Percentiles rank a stretch among this genome's conserved stretches.
Conservation (phyloP, 2,888 invertebrate species). For the Crioceris asparagi region DNA sequence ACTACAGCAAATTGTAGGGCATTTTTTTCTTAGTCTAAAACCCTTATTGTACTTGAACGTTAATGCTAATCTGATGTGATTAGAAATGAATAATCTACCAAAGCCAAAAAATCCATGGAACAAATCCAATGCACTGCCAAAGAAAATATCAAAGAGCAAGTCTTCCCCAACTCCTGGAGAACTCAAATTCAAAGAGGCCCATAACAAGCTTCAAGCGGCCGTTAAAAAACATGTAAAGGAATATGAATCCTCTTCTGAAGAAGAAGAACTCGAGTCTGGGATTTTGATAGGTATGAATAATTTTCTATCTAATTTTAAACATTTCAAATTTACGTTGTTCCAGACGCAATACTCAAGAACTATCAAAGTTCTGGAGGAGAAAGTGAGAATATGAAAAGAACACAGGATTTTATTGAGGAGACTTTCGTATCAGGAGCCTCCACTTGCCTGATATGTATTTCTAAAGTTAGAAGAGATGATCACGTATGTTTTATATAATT, state of each 20-base stretch:
- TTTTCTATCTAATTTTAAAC: neutral
- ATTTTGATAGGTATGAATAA: conserved; percentile 38
- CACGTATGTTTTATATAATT: conserved; percentile 41
- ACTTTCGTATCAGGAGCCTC: conserved; percentile 68
- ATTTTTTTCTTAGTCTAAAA: too few relatives aligned
- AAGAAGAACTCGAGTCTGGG: conserved; percentile 41
- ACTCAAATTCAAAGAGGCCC: conserved; percentile 39
- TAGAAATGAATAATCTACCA: conserved; percentile 19
- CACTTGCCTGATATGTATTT: conserved; percentile 85
- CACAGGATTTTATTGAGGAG: conserved; percentile 66
- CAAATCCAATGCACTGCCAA: neutral
- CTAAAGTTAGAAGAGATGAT: conserved; percentile 68
- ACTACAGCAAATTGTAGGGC: too few relatives aligned
- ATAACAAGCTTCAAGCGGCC: conserved; percentile 40
- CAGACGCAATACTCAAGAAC: conserved; percentile 41
- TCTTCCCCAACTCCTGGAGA: conserved; percentile 22
- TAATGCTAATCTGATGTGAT: too few relatives aligned
- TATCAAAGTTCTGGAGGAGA: conserved; percentile 38
- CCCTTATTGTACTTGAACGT: too few relatives aligned
- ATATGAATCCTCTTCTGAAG: conserved; percentile 45
- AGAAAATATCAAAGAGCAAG: conserved; percentile 2
- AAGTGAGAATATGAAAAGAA: conserved; percentile 43
- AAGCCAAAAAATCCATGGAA: conserved; percentile 13
- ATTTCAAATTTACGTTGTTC: conserved; percentile 2
- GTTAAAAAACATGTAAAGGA: conserved; percentile 40